Conservation (phyloP, 2,797 vertebrate species). For the Brotula barbata region DNA sequence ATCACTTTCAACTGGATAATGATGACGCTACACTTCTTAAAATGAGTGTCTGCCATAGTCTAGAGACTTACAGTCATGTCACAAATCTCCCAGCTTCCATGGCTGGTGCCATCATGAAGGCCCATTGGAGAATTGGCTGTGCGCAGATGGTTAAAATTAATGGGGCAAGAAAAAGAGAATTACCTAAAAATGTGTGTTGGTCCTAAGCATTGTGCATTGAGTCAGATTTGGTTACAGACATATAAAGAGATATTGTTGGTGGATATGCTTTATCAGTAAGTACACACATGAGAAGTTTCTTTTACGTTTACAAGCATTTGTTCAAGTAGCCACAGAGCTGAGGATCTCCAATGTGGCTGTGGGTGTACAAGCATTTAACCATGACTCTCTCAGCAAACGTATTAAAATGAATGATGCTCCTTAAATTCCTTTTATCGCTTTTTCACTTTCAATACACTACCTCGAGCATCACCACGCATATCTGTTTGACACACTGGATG, state of each 20-base stretch:
- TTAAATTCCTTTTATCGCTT: slow-evolving; percentile 1
- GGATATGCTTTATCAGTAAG: no score
- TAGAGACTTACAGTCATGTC: slow-evolving; percentile 71
- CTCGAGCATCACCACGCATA: slow-evolving; percentile 98
- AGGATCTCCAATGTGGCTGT: background rate
- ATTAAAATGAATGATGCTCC: background rate
- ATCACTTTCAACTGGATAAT: slow-evolving; percentile 75
- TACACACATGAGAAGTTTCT: no score
- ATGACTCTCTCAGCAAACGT: no score
- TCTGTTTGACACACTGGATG: slow-evolving; percentile 98
- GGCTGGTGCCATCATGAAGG: slow-evolving; percentile 65
- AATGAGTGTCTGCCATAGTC: slow-evolving; percentile 3
- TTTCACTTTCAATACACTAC: slow-evolving; percentile 77
- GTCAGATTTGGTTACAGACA: background rate
- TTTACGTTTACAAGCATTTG: no score
- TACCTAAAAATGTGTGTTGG: slow-evolving; percentile 17
- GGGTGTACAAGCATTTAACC: background rate
- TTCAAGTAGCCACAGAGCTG: background rate
- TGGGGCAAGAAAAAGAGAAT: slow-evolving; percentile 45
- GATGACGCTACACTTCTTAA: slow-evolving; percentile 54
- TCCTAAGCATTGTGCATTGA: background rate
- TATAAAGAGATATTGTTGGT: no score
- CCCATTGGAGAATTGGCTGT: slow-evolving; percentile 67
- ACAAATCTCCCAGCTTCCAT: slow-evolving; percentile 68
- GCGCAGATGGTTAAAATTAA: slow-evolving; percentile 66